Evolutionary conservation across 2,113 vertebrate species (phyloP), one percentile per base, ranked within the genome.

Genomic region (Paraplagusia blochii): DNA sequence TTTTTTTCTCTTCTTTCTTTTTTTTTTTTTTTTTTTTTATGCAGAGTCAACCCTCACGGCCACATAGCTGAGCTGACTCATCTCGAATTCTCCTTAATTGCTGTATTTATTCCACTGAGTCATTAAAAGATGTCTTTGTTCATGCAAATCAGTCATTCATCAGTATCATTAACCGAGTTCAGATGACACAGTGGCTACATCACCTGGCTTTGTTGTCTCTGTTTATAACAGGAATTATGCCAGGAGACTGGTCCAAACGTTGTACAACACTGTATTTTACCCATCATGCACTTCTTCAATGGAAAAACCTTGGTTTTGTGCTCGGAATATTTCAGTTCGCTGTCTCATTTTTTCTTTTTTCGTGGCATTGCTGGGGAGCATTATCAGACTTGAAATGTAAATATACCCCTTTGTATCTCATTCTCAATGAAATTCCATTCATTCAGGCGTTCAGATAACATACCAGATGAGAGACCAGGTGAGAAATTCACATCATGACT

Each of bases 31-130:
- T n/a, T 81, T 82, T 64, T 43, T 29, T 29, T 29, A 6, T 29
- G 22, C 22, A 29, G 17, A 70, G 67, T 74, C 69, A 69, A 58
- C 38, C 64, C 29, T 54, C 66, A 29, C 18, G 44, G 50, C 58
- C 74, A 70, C 74, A 74, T 60, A 34, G 46, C 65, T 67, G 47
- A 22, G 69, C 45, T 70, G 72, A 80, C 46, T 77, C 79, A 81
- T 66, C 48, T 44, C 47, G 34, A 65, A 44, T 42, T 70, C 59
- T 68, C 52, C 36, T 49, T 55, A 17, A 66, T 71, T 76, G 66
- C 36, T 52, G 46, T 29, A 29, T 29, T 29, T 29, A 29, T 29
- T 29, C 6, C 22, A 46, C 53, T 64, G 54, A 58, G 11, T 76
- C 51, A 51, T 19, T 35, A 9, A 78, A 45, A 50, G 5, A 50